These are phyloP conservation scores for Andricus grossulariae DNA, from an alignment of 1,140 invertebrate genomes.

Conservation along the genomic window DNA sequence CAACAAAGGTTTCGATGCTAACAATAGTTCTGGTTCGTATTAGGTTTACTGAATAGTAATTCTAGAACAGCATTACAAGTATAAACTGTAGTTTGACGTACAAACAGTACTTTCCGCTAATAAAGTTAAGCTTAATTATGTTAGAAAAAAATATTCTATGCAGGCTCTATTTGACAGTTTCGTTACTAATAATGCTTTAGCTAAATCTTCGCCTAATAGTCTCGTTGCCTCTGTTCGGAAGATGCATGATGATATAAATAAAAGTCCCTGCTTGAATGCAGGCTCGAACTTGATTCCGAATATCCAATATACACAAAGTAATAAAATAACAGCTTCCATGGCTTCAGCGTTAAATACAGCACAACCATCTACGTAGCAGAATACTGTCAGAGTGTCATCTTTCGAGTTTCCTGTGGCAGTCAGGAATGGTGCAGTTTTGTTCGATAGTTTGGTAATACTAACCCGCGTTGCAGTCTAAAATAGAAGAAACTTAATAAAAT, in stretches of 20 bases:
- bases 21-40: no score
- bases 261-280: neutral
- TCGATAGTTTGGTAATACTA: neutral
- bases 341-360: neutral
- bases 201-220: neutral
- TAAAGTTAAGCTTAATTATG: no score
- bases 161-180: neutral
- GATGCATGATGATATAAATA: neutral
- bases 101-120: no score
- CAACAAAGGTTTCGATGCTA: no score
- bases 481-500: no score
- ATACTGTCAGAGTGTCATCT: neutral
- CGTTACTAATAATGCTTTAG: neutral
- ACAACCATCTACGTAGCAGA: neutral
- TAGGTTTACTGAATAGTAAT: no score
- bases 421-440: neutral
- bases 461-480: neutral
- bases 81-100: no score
- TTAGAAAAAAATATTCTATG: no score
- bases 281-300: neutral
- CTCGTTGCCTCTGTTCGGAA: neutral
- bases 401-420: neutral
- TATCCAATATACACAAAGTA: neutral
- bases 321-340: neutral
- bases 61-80: no score